phyloP scores from a whole-genome alignment of 2,113 vertebrate genomes.

The Noturus placidus region DNA sequence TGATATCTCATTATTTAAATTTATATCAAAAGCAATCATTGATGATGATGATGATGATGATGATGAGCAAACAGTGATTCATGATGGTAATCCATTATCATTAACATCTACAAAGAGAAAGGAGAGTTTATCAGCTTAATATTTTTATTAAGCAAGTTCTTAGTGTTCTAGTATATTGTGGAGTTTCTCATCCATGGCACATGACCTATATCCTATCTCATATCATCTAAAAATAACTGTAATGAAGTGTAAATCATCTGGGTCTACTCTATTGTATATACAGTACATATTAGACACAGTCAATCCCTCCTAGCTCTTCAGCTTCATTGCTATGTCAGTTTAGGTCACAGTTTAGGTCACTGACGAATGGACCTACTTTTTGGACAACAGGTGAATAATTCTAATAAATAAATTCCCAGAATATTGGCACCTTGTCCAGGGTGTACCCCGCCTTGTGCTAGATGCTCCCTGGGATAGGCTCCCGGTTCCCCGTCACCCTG shows the following conservation, averaged over 20 bases:
- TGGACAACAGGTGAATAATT: neutral
- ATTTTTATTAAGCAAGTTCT: neutral
- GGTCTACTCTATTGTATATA: neutral
- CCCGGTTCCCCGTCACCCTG: too few species aligned
- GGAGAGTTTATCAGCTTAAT: neutral
- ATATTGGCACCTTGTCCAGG: too few species aligned
- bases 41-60: neutral
- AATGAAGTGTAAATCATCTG: neutral
- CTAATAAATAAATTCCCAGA: neutral
- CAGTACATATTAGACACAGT: neutral
- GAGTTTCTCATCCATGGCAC: neutral
- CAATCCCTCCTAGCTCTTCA: conserved; percentile 8
- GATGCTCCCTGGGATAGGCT: too few species aligned
- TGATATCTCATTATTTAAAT: neutral
- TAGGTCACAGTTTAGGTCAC: neutral
- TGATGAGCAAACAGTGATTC: neutral
- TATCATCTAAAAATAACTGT: conserved; percentile 14
- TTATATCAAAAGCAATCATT: neutral
- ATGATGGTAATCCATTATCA: neutral
- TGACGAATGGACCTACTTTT: neutral
- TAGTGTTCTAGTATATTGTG: neutral
- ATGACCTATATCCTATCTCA: conserved; percentile 5
- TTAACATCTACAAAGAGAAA: neutral
- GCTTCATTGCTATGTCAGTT: conserved; percentile 50
- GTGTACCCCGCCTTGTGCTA: too few species aligned